Evolutionary conservation across 2,797 vertebrate genomes (phyloP), one percentile per base, ranked within the genome.

Genomic region (Staurois parvus): DNA sequence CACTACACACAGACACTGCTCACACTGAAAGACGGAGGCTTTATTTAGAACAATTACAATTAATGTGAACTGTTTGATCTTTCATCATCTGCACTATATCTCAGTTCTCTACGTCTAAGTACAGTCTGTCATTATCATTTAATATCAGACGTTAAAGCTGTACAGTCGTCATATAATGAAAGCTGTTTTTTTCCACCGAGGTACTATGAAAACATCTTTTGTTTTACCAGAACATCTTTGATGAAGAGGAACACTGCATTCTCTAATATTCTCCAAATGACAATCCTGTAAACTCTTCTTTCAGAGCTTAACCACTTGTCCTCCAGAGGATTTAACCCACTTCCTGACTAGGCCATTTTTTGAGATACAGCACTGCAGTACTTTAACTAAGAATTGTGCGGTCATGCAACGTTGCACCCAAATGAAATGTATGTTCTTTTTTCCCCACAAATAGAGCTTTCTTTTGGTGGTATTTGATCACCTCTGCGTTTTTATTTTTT

Each of bases 81-180:
- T 81, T 74, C 85, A 86, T 78, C 74, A 73, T 67, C 74, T 78
- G 67, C 79, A 48, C 73, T 72, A n/a, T 72, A 82, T 76, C 70
- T 76, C 73, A 72, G 72, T 48, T 37, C 66, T 67, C 62, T 83
- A 17, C 68, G 69, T 66, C 30, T 81, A 76, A 69, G 52, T 73
- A 59, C 74, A 82, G 74, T 86, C 85, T 86, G 85, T 86, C 85
- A 86, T 86, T 86, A 86, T 86, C 68, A 45, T 86, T 86, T 83
- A 78, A 86, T 86, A 67, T 83, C 59, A 67, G 70, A 76, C 13
- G 32, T 79, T 82, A 77, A 83, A 73, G 67, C 66, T 66, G 56
- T 73, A 34, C 72, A 66, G 62, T 12, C 34, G 34, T 67, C 73
- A 69, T 80, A 68, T 81, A 70, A 85, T 85, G 80, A 81, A 85